A percentile compares a stretch with the other conserved stretches of the same genome.
phyloP scores from a whole-genome alignment of 2,797 vertebrate genomes.

The Brotogeris chrysoptera region DNA sequence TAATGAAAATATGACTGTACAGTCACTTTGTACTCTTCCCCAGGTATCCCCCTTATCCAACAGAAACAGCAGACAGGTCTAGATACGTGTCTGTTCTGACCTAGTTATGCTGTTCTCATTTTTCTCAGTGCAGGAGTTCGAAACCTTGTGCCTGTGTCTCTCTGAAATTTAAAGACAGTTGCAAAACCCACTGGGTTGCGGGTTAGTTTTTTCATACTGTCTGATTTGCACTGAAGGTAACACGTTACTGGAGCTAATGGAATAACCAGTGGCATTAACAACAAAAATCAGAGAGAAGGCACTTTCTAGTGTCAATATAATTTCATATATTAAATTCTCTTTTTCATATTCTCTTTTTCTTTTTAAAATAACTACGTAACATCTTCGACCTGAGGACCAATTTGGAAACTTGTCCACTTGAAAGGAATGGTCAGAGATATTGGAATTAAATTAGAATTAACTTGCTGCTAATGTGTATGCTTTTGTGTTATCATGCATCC shows the following conservation, averaged over 20 bases:
- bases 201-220: not conserved
- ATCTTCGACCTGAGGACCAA: not conserved
- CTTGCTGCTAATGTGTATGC: not conserved
- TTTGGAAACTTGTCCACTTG: not conserved
- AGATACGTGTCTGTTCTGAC: not conserved
- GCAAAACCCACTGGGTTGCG: not conserved
- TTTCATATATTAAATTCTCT: not conserved
- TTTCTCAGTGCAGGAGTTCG: not conserved
- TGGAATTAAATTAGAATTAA: not conserved
- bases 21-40: not conserved
- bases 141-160: not conserved
- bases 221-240: not conserved
- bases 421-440: not conserved
- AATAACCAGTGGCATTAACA: not conserved
- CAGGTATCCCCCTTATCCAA: not conserved
- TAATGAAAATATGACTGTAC: not conserved
- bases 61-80: not conserved
- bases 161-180: not conserved
- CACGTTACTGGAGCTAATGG: not conserved
- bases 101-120: not conserved
- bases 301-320: not conserved
- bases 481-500: not conserved
- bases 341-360: not conserved
- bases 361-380: not conserved
- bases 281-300: not conserved